phyloP scores from a whole-genome alignment of 2,888 invertebrate species.

The Agrilus cyanescens region DNA sequence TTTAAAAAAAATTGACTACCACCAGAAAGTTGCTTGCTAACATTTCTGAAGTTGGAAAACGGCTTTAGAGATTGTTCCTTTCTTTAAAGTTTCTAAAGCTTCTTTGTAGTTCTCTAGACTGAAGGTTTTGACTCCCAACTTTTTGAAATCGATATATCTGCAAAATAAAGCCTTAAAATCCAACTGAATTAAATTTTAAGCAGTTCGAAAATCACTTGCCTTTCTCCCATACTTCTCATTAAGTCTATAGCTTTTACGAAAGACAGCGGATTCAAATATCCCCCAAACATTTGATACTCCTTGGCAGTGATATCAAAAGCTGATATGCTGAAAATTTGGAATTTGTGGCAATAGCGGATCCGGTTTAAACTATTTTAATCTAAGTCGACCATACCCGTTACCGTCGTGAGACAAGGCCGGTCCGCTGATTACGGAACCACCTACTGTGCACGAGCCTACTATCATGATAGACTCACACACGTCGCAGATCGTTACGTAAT shows the following conservation, averaged over 20 bases:
- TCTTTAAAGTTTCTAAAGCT: conserved; percentile 42
- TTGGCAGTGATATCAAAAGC: conserved; percentile 50
- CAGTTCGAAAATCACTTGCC: conserved; percentile 25
- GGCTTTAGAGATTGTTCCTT: conserved; percentile 47
- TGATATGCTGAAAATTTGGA: conserved; percentile 35
- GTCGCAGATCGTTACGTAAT: too few species aligned
- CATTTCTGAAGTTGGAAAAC: conserved; percentile 39
- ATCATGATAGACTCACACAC: too few species aligned
- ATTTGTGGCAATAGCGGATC: background rate
- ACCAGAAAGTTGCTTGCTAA: too few species aligned
- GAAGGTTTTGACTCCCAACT: conserved; percentile 47
- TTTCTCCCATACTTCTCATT: conserved; percentile 49
- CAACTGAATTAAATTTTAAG: background rate
- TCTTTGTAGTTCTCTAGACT: conserved; percentile 40
- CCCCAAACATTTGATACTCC: conserved; percentile 51
- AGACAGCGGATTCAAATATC: conserved; percentile 55
- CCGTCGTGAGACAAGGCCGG: too few species aligned
- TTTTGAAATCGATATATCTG: conserved; percentile 49
- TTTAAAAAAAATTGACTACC: too few species aligned
- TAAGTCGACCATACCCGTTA: conserved; percentile 1
- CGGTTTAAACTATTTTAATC: background rate
- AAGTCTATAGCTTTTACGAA: conserved; percentile 52
- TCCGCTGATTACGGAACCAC: too few species aligned
- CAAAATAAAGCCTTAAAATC: conserved; percentile 12
- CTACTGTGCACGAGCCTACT: too few species aligned